A percentile compares a stretch with the other conserved stretches of the same genome.
Conservation (phyloP, 2,113 vertebrate genomes). For the Theropithecus gelada region DNA sequence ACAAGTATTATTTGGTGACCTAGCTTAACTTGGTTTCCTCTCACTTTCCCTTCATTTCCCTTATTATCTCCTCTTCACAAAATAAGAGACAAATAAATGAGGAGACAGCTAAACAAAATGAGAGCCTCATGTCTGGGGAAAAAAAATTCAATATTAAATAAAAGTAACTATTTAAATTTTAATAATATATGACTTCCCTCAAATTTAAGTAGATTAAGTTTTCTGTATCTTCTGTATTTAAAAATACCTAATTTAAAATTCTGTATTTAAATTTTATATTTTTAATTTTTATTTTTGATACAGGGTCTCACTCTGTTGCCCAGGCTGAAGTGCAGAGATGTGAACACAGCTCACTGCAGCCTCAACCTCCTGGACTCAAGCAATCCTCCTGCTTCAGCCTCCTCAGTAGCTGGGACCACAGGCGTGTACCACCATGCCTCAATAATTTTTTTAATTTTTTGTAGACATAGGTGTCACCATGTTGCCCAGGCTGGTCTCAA, state of each 20-base stretch:
- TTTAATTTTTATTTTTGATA: too few species aligned
- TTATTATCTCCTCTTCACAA: background rate
- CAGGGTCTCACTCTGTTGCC: too few species aligned
- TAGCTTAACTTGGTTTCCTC: background rate
- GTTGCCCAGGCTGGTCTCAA: too few species aligned
- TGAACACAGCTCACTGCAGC: too few species aligned
- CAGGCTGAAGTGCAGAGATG: too few species aligned
- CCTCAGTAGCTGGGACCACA: too few species aligned
- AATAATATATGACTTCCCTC: background rate
- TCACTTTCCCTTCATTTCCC: background rate
- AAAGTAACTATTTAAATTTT: background rate
- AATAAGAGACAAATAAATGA: background rate
- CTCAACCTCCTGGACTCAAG: too few species aligned
- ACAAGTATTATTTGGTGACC: background rate
- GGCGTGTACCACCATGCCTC: too few species aligned
- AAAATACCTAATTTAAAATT: background rate
- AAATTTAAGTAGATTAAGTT: conserved; percentile 42
- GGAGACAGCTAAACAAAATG: background rate
- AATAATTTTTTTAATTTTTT: too few species aligned
- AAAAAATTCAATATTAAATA: conserved; percentile 28
- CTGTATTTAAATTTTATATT: background rate
- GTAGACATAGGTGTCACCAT: too few species aligned
- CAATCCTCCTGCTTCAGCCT: too few species aligned
- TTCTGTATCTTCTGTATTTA: background rate
- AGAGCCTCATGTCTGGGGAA: background rate